phyloP scores from a whole-genome alignment of 2,888 invertebrate species.

The Cerastoderma edule region DNA sequence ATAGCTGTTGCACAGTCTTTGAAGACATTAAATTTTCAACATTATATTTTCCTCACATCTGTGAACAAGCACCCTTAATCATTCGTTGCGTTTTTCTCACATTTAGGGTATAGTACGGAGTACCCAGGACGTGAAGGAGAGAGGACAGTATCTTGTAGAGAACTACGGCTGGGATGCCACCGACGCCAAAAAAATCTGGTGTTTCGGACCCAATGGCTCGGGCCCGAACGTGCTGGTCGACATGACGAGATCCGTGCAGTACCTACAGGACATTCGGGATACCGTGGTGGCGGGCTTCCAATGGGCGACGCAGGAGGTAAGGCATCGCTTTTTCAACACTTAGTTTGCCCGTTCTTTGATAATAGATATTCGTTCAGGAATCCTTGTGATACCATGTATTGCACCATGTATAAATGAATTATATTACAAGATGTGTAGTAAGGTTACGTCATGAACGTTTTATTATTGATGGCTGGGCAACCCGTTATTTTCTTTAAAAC shows the following conservation, averaged over 20 bases:
- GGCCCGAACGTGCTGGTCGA: slow-evolving; percentile 99
- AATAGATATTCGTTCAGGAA: not conserved
- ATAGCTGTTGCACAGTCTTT: no score
- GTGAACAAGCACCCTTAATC: no score
- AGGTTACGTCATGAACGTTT: no score
- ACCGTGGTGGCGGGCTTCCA: slow-evolving; percentile 98
- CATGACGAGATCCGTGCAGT: slow-evolving; percentile 99
- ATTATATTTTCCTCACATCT: no score
- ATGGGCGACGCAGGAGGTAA: slow-evolving; percentile 98
- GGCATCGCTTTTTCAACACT: no score
- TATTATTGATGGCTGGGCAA: no score
- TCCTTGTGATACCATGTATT: not conserved
- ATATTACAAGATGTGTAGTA: not conserved
- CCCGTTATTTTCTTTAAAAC: no score
- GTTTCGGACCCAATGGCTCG: slow-evolving; percentile 99
- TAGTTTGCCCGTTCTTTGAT: no score
- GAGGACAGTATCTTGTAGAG: slow-evolving; percentile 96
- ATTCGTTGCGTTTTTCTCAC: no score
- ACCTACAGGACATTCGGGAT: slow-evolving; percentile 99
- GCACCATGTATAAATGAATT: not conserved
- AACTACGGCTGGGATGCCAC: slow-evolving; percentile 98
- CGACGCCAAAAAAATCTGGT: slow-evolving; percentile 99
- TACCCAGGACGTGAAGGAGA: slow-evolving; percentile 97
- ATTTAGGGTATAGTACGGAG: slow-evolving; percentile 96
- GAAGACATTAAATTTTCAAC: no score